These are phyloP conservation scores for Electrona antarctica DNA, from an alignment of 2,113 vertebrate species.

Conservation along the genomic window DNA sequence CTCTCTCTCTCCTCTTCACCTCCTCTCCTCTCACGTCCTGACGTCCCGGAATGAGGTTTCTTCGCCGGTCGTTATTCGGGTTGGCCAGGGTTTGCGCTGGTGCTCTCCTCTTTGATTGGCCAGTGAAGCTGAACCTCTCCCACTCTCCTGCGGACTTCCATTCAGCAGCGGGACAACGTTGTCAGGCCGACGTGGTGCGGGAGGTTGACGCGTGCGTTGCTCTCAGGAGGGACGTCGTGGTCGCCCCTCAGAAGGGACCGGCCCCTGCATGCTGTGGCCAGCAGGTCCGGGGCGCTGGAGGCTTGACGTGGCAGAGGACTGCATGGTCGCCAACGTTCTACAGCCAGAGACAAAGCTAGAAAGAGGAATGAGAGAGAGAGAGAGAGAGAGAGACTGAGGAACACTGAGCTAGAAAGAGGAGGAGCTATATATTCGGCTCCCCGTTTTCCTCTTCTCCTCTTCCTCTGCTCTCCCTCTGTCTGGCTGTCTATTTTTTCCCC, in stretches of 20 bases:
- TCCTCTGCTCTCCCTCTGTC: conserved; percentile 52
- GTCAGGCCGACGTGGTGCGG: not conserved
- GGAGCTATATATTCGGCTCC: conserved; percentile 77
- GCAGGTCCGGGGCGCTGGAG: conserved; percentile 53
- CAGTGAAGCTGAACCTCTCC: conserved; percentile 6
- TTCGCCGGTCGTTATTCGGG: not conserved
- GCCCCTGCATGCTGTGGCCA: conserved; percentile 19
- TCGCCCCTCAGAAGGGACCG: not conserved
- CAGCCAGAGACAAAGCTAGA: conserved; percentile 72
- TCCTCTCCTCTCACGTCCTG: conserved; percentile 7
- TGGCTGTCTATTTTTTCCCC: not conserved
- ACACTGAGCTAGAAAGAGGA: conserved; percentile 65
- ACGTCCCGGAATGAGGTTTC: not conserved
- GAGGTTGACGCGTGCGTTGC: conserved; percentile 1
- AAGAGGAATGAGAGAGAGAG: conserved; percentile 68
- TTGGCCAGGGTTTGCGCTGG: not conserved
- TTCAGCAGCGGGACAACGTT: not conserved
- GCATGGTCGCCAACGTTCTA: conserved; percentile 75
- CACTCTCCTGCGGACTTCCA: not conserved
- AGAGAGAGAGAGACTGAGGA: conserved; percentile 67
- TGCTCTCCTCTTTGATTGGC: conserved; percentile 1
- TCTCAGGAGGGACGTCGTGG: conserved; percentile 5
- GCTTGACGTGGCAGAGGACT: conserved; percentile 92
- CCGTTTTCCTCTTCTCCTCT: conserved; percentile 55
- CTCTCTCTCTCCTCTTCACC: not conserved